A percentile compares a stretch with the other conserved stretches of the same genome.
phyloP scores from a whole-genome alignment of 1,140 invertebrate genomes.

The Melitaea cinxia region DNA sequence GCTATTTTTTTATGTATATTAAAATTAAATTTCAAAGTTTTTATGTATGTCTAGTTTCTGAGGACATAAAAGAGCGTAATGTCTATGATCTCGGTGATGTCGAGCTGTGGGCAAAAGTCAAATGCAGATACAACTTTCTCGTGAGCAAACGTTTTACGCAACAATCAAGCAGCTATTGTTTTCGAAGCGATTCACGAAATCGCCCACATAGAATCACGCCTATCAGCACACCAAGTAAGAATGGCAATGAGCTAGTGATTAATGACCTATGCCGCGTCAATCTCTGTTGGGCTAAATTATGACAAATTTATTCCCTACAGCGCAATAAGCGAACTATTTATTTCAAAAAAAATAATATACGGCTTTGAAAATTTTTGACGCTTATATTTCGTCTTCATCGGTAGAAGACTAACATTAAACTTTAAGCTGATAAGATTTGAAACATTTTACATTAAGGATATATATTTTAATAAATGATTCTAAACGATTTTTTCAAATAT shows the following conservation, averaged over 20 bases:
- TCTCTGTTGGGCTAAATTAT: slow-evolving; percentile 29
- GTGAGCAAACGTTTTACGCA: slow-evolving; percentile 46
- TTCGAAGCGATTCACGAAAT: slow-evolving; percentile 48
- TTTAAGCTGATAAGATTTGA: too few relatives aligned
- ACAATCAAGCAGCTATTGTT: slow-evolving; percentile 60
- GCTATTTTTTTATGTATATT: too few relatives aligned
- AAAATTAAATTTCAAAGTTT: too few relatives aligned
- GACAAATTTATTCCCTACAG: slow-evolving; percentile 11
- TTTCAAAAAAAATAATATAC: too few relatives aligned
- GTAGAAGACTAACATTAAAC: too few relatives aligned
- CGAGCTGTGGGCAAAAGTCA: background rate
- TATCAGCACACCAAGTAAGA: slow-evolving; percentile 51
- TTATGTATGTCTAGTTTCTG: background rate
- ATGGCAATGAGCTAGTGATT: slow-evolving; percentile 55
- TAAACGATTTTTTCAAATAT: too few relatives aligned
- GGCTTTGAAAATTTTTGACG: background rate
- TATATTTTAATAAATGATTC: too few relatives aligned
- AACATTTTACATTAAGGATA: too few relatives aligned
- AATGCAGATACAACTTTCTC: slow-evolving; percentile 23
- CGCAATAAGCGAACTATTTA: background rate
- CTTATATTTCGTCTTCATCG: too few relatives aligned
- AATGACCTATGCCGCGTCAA: slow-evolving; percentile 42
- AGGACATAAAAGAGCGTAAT: background rate
- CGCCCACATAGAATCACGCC: slow-evolving; percentile 48
- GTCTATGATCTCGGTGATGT: background rate